Percentiles rank a stretch among this genome's conserved stretches.
These are phyloP conservation scores for Notoglanidium macrostoma DNA, from an alignment of 2,797 vertebrate genomes.

Conservation along the genomic window DNA sequence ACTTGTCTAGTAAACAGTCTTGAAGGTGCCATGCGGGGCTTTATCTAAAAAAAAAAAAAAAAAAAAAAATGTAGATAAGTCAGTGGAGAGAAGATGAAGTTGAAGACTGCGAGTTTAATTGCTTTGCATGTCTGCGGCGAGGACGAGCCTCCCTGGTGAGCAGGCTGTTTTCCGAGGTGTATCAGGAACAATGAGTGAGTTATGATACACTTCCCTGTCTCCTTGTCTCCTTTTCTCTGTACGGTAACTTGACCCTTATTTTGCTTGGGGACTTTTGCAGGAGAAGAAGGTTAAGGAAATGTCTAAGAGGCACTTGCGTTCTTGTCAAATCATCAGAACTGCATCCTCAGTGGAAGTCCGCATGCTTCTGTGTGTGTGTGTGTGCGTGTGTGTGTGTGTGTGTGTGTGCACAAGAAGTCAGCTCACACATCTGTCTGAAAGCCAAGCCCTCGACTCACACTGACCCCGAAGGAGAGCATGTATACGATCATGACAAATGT, in stretches of 20 bases:
- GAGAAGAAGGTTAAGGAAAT: slow-evolving; percentile 29
- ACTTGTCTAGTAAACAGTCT: slow-evolving; percentile 5
- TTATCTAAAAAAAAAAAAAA: neutral
- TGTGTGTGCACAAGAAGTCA: slow-evolving; percentile 47
- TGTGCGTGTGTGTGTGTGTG: neutral
- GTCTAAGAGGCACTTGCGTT: slow-evolving; percentile 37
- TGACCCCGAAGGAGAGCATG: slow-evolving; percentile 37
- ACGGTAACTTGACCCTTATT: slow-evolving; percentile 45
- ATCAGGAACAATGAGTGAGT: slow-evolving; percentile 11
- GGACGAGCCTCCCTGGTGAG: slow-evolving; percentile 25
- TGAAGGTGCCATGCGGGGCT: neutral
- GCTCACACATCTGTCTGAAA: slow-evolving; percentile 65
- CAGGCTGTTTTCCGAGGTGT: neutral
- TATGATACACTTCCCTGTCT: slow-evolving; percentile 30
- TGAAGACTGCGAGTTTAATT: slow-evolving; percentile 47
- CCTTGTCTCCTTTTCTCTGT: neutral
- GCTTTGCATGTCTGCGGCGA: slow-evolving; percentile 39
- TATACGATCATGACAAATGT: slow-evolving; percentile 59
- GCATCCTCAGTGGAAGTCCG: slow-evolving; percentile 1
- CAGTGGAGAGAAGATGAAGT: slow-evolving; percentile 31
- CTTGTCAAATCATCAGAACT: slow-evolving; percentile 48
- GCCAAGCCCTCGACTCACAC: slow-evolving; percentile 60
- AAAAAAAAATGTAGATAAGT: slow-evolving; percentile 34
- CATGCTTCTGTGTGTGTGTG: no score
- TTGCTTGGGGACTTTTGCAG: slow-evolving; percentile 37